Percentiles rank a stretch among this genome's conserved stretches.
Conservation (phyloP, 2,888 invertebrate species). For the Petrophora chlorosata region DNA sequence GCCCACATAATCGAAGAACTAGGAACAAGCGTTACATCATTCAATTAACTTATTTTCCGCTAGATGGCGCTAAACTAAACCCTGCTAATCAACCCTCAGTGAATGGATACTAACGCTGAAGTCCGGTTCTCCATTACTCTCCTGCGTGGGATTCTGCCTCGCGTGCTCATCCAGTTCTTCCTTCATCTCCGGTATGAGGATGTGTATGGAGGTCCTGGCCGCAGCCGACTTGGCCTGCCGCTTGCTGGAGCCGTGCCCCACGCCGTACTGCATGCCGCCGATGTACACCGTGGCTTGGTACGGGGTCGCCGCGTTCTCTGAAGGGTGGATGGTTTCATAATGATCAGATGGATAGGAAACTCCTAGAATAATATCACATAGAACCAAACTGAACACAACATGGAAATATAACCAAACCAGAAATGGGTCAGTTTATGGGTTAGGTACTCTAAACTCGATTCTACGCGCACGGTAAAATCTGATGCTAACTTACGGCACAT, state of each 20-base stretch:
- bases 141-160: conserved; percentile 22
- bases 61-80: background rate
- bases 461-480: too few species aligned
- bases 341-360: too few species aligned
- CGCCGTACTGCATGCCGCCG: conserved; percentile 96
- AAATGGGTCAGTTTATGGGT: too few species aligned
- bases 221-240: conserved; percentile 98
- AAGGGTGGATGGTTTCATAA: too few species aligned
- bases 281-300: conserved; percentile 97
- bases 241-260: conserved; percentile 97
- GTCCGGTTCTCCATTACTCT: conserved; percentile 52
- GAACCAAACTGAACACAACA: too few species aligned
- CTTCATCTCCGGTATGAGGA: conserved; percentile 96
- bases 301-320: conserved; percentile 95
- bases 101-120: conserved; percentile 52
- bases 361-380: too few species aligned
- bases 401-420: too few species aligned
- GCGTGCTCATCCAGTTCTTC: conserved; percentile 85
- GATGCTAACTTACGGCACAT: too few species aligned
- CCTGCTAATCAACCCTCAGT: background rate
- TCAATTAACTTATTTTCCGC: background rate
- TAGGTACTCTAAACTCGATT: too few species aligned
- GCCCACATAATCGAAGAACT: conserved; percentile 96
- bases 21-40: conserved; percentile 25
- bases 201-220: conserved; percentile 93